phyloP scores from a whole-genome alignment of 2,113 vertebrate genomes.

The Ornithorhynchus anatinus region DNA sequence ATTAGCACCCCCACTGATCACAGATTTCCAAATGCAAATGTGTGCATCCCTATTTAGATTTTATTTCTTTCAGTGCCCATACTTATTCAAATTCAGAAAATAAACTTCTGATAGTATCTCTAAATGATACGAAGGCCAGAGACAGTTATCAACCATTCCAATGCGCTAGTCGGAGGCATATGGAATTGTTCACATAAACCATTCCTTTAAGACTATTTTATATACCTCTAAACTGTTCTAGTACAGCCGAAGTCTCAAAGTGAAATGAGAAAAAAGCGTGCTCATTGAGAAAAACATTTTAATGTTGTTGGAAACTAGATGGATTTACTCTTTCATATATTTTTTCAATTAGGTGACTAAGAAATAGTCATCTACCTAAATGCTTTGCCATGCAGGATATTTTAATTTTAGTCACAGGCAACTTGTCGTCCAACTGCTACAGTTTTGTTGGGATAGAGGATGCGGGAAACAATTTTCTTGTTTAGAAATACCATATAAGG shows the following conservation, averaged over 20 bases:
- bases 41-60: no score
- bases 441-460: not conserved
- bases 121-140: no score
- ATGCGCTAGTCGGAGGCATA: not conserved
- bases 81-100: no score
- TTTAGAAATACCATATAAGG: not conserved
- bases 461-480: not conserved
- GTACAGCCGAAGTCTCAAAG: not conserved
- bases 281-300: not conserved
- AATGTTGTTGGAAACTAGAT: not conserved
- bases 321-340: not conserved
- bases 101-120: no score
- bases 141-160: not conserved
- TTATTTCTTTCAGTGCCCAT: no score
- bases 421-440: not conserved
- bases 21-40: no score
- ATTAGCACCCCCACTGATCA: no score
- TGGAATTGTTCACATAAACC: not conserved
- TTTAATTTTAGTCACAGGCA: not conserved
- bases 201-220: not conserved
- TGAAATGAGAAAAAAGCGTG: not conserved
- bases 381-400: not conserved
- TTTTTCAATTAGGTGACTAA: constrained; percentile 12
- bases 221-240: not conserved
- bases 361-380: not conserved